Percentiles rank a stretch among this genome's conserved stretches.
These are phyloP conservation scores for Drosophila mojavensis DNA, from an alignment of 1,140 invertebrate species.

Conservation along the genomic window DNA sequence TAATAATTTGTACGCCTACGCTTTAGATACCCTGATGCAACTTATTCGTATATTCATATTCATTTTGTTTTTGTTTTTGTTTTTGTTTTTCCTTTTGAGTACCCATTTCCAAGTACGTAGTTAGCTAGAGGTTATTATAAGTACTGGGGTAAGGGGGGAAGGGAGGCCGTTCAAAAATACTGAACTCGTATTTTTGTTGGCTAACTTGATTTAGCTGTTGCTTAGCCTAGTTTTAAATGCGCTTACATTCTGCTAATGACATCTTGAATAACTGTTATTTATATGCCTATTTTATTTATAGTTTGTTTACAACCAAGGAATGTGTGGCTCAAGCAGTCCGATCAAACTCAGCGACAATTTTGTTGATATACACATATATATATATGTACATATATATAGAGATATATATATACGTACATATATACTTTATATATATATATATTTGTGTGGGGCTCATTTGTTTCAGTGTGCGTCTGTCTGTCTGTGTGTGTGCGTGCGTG, in stretches of 20 bases:
- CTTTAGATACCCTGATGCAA: constrained; percentile 70
- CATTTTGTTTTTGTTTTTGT: background rate
- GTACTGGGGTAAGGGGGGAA: too few relatives aligned
- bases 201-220: too few relatives aligned
- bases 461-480: constrained; percentile 12
- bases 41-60: constrained; percentile 21
- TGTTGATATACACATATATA: constrained; percentile 18
- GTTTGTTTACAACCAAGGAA: constrained; percentile 37
- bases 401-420: constrained; percentile 33
- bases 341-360: constrained; percentile 46
- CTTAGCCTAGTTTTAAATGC: constrained; percentile 69
- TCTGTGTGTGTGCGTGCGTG: constrained; percentile 26
- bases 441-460: constrained; percentile 69
- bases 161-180: too few relatives aligned
- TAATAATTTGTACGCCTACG: constrained; percentile 61
- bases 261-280: constrained; percentile 1
- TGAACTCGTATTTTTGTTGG: too few relatives aligned
- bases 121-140: constrained; percentile 28
- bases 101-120: constrained; percentile 13
- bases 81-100: background rate
- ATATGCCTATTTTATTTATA: background rate
- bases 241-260: constrained; percentile 50
- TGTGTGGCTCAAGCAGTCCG: constrained; percentile 51
- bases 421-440: constrained; percentile 27
- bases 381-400: constrained; percentile 30